phyloP scores from a whole-genome alignment of 1,140 invertebrate species.

The Parasteatoda tepidariorum region DNA sequence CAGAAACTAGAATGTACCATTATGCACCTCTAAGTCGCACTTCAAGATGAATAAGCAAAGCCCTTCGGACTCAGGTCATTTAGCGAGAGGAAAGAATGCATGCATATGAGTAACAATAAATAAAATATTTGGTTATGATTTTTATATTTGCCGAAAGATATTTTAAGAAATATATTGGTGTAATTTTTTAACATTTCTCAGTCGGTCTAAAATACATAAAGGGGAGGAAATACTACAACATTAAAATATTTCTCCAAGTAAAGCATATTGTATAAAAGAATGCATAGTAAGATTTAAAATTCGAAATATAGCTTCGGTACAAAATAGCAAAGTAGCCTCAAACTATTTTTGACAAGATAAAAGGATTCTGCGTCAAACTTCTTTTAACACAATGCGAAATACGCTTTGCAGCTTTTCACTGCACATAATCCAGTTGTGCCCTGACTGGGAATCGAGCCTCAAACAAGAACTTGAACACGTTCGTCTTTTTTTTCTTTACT shows the following conservation, averaged over 20 bases:
- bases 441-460: conserved; percentile 4
- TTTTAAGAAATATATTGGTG: no score
- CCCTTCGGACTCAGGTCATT: no score
- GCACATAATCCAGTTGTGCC: conserved; percentile 42
- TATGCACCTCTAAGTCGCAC: no score
- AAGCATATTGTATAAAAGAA: neutral
- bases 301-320: neutral
- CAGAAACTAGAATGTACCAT: no score
- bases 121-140: no score
- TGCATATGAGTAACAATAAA: no score
- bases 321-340: no score
- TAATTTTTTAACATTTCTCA: neutral
- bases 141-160: no score
- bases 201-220: neutral
- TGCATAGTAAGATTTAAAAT: neutral
- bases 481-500: neutral
- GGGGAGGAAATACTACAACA: neutral
- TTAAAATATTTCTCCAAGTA: neutral
- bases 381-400: neutral
- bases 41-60: no score
- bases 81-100: no score
- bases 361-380: neutral
- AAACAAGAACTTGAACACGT: conserved; percentile 51
- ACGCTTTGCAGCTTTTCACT: neutral
- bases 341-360: neutral